These are phyloP conservation scores for Erebia aethiops DNA, from an alignment of 2,888 invertebrate species.

Conservation along the genomic window DNA sequence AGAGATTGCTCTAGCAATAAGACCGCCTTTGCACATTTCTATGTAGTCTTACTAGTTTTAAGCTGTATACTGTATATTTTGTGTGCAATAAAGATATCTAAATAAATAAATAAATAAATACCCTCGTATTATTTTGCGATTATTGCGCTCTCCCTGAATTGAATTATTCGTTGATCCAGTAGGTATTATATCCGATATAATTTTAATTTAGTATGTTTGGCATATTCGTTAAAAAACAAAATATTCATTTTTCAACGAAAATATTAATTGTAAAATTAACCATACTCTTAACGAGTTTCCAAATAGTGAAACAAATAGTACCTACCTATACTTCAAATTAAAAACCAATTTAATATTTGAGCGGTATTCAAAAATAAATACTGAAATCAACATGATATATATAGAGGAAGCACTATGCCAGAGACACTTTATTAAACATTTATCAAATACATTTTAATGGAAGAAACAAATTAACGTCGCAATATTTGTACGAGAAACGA, in stretches of 20 bases:
- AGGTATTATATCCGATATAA: no score
- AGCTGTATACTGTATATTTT: no score
- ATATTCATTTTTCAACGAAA: background rate
- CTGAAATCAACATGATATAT: background rate
- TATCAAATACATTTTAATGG: background rate
- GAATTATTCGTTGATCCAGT: no score
- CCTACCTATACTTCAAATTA: background rate
- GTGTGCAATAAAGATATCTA: no score
- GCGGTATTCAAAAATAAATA: background rate
- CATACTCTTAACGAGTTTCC: background rate
- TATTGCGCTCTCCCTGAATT: no score
- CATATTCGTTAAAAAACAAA: background rate
- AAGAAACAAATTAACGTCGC: background rate
- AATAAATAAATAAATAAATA: no score
- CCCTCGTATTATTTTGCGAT: no score
- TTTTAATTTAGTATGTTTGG: background rate
- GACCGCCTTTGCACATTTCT: no score
- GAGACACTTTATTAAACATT: background rate
- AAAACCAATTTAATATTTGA: slow-evolving; percentile 1
- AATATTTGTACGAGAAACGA: background rate
- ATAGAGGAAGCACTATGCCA: background rate
- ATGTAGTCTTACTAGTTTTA: no score
- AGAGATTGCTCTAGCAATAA: no score
- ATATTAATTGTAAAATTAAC: background rate
- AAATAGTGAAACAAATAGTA: background rate